Base-by-base conservation (phyloP, 2,797 vertebrate species). In the Phaenicophaeus curvirostris region DNA sequence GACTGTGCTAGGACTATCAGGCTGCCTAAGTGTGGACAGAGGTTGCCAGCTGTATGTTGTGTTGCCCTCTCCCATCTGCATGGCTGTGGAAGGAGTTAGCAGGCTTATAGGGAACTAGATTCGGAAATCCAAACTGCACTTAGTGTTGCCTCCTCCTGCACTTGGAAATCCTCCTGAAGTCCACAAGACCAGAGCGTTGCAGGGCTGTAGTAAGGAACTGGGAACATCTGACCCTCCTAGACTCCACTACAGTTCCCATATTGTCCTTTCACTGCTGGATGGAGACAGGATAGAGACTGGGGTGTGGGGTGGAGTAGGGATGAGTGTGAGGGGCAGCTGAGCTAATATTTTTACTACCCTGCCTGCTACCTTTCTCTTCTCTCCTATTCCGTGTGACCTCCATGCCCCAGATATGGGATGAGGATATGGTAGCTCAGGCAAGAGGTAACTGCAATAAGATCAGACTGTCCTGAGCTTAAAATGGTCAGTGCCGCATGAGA, bases 281-380 rank as follows among this genome's bases (percentile, higher is more conserved):
- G 76, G 85, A 95, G 85, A 39, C 79, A 90, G 74, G 85, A 59
- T 48, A n/a, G 72, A 61, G 41, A 27, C 33, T 66, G 41, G 11
- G 48, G 50, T 14, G 5, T 48, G 16, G 61, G 51, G 41, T 86
- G 67, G 67, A 74, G 55, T 31, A 68, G 4, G 65, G 37, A 46
- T 79, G 61, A 1, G 18, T 57, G 55, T 85, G 73, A 80, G 81
- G 90, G 77, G 73, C 94, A 92, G 94, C 95, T 97, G 95, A 94
- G 90, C 94, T 96, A 92, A 94, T 79, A 53, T 84, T 90, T 96
- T 97, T 89, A 89, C 69, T 88, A n/a, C 33, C 58, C 68, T 91
- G 48, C 19, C 62, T 81, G 55, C 63, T 92, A 87, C 85, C 85
- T 95, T 82, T 91, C 72, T 80, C 57, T 92, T 46, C 42, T 53